Percentiles rank a stretch among this genome's conserved stretches.
Evolutionary conservation across 2,113 vertebrate species (phyloP).

Genomic region (Pseudorectes ferrugineus): DNA sequence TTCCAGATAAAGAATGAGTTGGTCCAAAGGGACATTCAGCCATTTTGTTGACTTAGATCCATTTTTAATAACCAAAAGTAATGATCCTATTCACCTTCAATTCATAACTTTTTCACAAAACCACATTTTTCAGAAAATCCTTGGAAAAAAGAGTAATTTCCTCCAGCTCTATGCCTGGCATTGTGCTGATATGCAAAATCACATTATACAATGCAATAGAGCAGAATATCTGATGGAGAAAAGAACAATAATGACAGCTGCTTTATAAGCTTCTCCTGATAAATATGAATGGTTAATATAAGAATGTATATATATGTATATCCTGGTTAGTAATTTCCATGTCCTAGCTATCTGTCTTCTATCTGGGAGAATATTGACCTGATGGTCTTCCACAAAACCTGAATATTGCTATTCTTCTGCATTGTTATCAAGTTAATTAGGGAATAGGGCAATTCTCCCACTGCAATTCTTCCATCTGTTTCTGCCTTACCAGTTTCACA

Average conservation of each 20-base stretch:
- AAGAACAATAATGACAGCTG: neutral
- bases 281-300: neutral
- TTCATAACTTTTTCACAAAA: neutral
- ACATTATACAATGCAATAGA: neutral
- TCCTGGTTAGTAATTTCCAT: neutral
- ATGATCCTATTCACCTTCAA: neutral
- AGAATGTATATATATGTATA: neutral
- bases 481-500: conserved; percentile 67
- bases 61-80: neutral
- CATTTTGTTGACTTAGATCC: neutral
- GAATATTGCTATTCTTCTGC: conserved; percentile 52
- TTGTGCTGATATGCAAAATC: neutral
- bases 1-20: neutral
- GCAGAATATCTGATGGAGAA: neutral
- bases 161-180: neutral
- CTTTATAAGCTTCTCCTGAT: neutral
- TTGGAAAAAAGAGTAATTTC: neutral
- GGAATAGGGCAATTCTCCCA: conserved; percentile 61
- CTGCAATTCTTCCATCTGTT: conserved; percentile 67
- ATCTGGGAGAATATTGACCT: neutral
- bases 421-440: conserved; percentile 63
- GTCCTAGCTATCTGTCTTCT: neutral
- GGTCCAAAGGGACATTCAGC: neutral
- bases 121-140: neutral
- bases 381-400: neutral